Evolutionary conservation across 1,140 invertebrate genomes (phyloP).

Genomic region (Campoletis sonorensis): DNA sequence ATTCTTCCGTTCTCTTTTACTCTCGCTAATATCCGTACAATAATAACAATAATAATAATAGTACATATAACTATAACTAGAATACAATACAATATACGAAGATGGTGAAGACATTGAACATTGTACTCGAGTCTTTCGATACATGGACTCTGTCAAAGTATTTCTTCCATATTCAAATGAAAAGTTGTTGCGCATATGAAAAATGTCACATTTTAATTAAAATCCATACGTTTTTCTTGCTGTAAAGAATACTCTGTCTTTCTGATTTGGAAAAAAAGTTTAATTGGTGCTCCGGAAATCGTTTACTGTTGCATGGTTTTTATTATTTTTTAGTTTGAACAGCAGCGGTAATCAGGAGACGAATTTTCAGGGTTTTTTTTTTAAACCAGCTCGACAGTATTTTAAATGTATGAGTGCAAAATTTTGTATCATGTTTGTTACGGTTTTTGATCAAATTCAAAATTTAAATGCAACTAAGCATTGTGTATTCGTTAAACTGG

Average conservation of each 20-base stretch:
- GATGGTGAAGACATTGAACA: conserved; percentile 38
- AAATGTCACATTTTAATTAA: not conserved
- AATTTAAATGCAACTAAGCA: too few relatives aligned
- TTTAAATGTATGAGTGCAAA: too few relatives aligned
- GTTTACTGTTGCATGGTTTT: too few relatives aligned
- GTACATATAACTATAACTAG: conserved; percentile 6
- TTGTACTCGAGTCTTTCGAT: conserved; percentile 6
- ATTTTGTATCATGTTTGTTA: too few relatives aligned
- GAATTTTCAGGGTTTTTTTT: too few relatives aligned
- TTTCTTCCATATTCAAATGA: not conserved
- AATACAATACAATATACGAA: conserved; percentile 12
- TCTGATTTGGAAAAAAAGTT: not conserved
- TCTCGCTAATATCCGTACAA: not conserved
- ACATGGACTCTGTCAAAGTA: not conserved
- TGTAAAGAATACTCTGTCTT: not conserved
- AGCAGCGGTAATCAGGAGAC: too few relatives aligned
- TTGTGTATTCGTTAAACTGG: too few relatives aligned
- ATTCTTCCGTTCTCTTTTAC: not conserved
- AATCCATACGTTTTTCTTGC: not conserved
- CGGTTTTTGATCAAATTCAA: too few relatives aligned
- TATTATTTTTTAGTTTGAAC: too few relatives aligned
- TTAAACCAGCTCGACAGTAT: too few relatives aligned
- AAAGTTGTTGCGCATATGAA: not conserved
- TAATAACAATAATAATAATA: not conserved
- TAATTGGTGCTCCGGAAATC: too few relatives aligned